Percentiles rank a stretch among this genome's conserved stretches.
phyloP scores from a whole-genome alignment of 2,113 vertebrate genomes.

The Bos javanicus region DNA sequence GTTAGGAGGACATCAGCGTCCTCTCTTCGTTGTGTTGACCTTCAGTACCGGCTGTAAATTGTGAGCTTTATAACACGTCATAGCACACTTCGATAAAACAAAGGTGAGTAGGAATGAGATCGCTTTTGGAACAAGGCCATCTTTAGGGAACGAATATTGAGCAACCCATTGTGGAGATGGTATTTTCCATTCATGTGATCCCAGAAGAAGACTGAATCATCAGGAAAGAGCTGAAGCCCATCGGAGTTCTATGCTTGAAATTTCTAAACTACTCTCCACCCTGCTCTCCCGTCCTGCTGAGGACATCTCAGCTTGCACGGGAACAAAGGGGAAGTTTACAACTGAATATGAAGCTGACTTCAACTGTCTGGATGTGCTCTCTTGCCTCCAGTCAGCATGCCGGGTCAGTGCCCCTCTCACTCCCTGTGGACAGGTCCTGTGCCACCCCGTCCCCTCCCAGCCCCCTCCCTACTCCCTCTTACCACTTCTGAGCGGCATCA shows the following conservation, averaged over 20 bases:
- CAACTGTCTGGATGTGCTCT: neutral
- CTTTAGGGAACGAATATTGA: neutral
- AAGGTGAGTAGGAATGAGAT: neutral
- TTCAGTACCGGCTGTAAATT: neutral
- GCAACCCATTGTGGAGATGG: neutral
- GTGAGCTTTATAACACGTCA: neutral
- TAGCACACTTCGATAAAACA: neutral
- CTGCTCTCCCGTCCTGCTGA: neutral
- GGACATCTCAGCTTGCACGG: neutral
- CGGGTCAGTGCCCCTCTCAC: neutral
- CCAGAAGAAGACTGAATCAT: neutral
- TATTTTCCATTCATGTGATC: neutral
- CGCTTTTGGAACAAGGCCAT: neutral
- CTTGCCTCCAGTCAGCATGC: neutral
- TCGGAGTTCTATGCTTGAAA: neutral
- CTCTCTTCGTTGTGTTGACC: neutral
- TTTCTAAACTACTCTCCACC: neutral
- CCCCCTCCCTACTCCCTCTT: neutral
- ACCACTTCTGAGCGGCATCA: neutral
- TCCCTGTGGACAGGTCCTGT: neutral
- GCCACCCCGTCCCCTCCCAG: neutral
- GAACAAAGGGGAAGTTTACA: neutral
- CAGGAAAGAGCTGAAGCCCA: neutral
- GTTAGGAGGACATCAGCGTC: neutral
- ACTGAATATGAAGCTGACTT: neutral